phyloP scores from a whole-genome alignment of 2,888 invertebrate genomes.

The Xylocampa areola region DNA sequence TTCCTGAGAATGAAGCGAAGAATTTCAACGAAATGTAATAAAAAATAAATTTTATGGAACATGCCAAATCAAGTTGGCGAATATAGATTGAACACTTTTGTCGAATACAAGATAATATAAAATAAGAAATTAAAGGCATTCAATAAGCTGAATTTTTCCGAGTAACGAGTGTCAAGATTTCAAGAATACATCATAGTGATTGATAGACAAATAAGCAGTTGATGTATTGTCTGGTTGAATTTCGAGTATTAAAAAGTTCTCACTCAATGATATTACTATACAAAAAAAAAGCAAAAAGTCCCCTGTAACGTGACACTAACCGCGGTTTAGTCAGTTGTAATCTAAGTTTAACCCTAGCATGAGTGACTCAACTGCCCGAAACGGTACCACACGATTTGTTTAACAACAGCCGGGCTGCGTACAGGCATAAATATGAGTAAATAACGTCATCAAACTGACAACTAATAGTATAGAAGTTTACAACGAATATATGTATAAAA shows the following conservation, averaged over 20 bases:
- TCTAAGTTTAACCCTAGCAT: constrained; percentile 71
- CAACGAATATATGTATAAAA: constrained; percentile 33
- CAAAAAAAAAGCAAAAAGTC: constrained; percentile 33
- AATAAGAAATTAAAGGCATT: too few relatives aligned
- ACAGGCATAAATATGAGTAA: constrained; percentile 62
- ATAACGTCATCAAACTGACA: constrained; percentile 53
- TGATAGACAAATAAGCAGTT: too few relatives aligned
- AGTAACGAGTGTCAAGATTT: background rate
- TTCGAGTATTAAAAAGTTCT: too few relatives aligned
- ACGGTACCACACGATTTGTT: constrained; percentile 62
- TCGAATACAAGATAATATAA: background rate
- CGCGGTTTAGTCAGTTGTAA: constrained; percentile 56
- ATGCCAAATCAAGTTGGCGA: background rate
- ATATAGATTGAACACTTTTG: background rate
- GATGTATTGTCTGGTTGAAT: too few relatives aligned
- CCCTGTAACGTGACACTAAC: constrained; percentile 62
- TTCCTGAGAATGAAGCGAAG: constrained; percentile 6
- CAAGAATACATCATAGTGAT: constrained; percentile 3
- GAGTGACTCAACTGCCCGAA: constrained; percentile 67
- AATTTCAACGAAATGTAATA: constrained; percentile 18
- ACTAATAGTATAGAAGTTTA: constrained; percentile 30
- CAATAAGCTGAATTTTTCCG: too few relatives aligned
- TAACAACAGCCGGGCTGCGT: constrained; percentile 63
- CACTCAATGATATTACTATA: too few relatives aligned
- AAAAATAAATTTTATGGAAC: constrained; percentile 14